Base-by-base conservation (phyloP, 2,888 invertebrate genomes). In the Drosophila neotestacea region DNA sequence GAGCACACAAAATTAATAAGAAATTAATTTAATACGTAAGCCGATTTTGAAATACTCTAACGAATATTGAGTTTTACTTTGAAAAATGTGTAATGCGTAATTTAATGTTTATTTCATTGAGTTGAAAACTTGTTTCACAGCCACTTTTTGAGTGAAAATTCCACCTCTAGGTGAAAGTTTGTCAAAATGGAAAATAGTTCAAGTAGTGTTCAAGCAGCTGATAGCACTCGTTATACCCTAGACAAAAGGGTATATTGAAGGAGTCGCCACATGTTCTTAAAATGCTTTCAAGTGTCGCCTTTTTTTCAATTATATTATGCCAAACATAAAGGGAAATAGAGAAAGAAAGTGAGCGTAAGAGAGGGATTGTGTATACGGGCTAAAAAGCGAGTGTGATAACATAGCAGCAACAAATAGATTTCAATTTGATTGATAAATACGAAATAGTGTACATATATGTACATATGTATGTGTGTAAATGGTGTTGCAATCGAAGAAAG, bases 381-480 rank as follows among this genome's bases (percentile, higher is more conserved):
- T 6, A 7, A 16, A 58, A 47, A 10, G 10, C 34, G 22, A 28
- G 10, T 51, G 34, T 34, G 44, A 44, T 27, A 56, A 44, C 13
- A 55, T 67, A 66, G 65, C 48, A 74, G 76, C 81, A 86, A 83
- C 81, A 86, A 86, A 84, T 72, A 86, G 84, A 85, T 85, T 88
- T 89, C 85, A 87, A 86, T 87, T 81, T 89, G 89, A 89, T 86
- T 89, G 85, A 86, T 86, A 86, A 89, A 88, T 77, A 71, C 70
- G 54, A 48, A 62, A 48, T 41, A 48, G 9, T 41, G 38, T 52
- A 28, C 7, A 34, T 9, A 13, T 47, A 11, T 4, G 42, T 22
- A 7, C 27, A 27, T 47, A 46, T 52, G 68, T 42, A 46, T 67
- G 66, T 76, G 76, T 85, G 79, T 71, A 72, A 81, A 79, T 72